Evolutionary conservation across 92 coral and sea anemone genomes (phyloP).

Genomic region (Phymanthus crucifer): DNA sequence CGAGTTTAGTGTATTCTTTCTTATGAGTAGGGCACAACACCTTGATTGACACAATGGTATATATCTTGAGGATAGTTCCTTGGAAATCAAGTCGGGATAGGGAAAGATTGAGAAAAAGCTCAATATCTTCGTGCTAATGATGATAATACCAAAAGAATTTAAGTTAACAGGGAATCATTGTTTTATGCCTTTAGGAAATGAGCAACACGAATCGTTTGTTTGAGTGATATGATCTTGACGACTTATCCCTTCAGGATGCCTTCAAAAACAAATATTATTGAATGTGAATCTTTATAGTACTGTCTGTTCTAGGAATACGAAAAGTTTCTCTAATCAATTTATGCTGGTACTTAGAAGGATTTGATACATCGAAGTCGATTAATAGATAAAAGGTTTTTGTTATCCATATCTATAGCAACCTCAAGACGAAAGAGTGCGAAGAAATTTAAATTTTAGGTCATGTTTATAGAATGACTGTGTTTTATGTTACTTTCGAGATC

Average conservation of each 20-base stretch:
- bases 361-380: no score
- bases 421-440: not conserved
- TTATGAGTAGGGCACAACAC: not conserved
- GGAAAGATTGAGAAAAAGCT: no score
- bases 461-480: no score
- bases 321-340: not conserved
- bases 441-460: no score
- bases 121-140: no score
- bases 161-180: not conserved
- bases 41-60: not conserved
- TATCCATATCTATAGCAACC: not conserved
- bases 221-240: not conserved
- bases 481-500: not conserved
- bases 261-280: not conserved
- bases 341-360: no score
- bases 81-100: no score
- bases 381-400: not conserved
- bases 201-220: not conserved
- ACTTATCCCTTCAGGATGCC: not conserved
- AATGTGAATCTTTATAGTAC: not conserved
- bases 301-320: not conserved
- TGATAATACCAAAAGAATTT: not conserved
- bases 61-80: no score
- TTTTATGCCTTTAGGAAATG: not conserved
- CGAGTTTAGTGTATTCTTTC: slow-evolving; percentile 3